Evolutionary conservation across 2,888 invertebrate genomes (phyloP).

Genomic region (Danaus chrysippus): DNA sequence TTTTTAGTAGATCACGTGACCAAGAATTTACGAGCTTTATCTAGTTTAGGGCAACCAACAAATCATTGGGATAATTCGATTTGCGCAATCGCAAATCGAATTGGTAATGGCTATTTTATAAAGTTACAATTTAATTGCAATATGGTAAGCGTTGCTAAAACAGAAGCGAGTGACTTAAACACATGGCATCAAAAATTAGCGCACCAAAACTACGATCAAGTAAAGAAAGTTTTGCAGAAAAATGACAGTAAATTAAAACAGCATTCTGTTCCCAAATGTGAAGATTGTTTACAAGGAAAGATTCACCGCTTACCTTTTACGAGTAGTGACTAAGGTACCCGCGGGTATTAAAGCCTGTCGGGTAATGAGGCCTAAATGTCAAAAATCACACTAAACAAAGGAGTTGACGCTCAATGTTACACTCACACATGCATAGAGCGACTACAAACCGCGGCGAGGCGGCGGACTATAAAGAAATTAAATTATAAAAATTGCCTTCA

Average conservation of each 20-base stretch:
- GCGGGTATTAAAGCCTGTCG: too few relatives aligned
- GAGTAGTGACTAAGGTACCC: background rate
- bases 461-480: too few relatives aligned
- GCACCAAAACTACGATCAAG: slow-evolving; percentile 30
- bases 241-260: slow-evolving; percentile 27
- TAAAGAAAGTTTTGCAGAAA: slow-evolving; percentile 23
- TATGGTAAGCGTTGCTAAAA: slow-evolving; percentile 11
- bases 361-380: too few relatives aligned
- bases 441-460: too few relatives aligned
- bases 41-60: too few relatives aligned
- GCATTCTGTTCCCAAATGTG: slow-evolving; percentile 27
- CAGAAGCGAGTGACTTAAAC: slow-evolving; percentile 19
- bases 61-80: too few relatives aligned
- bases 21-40: too few relatives aligned
- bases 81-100: slow-evolving; percentile 17
- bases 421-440: too few relatives aligned
- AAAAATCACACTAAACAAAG: too few relatives aligned
- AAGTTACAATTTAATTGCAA: slow-evolving; percentile 15
- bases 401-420: too few relatives aligned
- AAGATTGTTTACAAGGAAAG: slow-evolving; percentile 32
- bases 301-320: slow-evolving; percentile 15
- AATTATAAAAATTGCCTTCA: too few relatives aligned
- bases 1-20: too few relatives aligned
- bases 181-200: slow-evolving; percentile 32
- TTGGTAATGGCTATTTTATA: slow-evolving; percentile 20